phyloP scores from a whole-genome alignment of 2,888 invertebrate genomes.

The Nebria salina region DNA sequence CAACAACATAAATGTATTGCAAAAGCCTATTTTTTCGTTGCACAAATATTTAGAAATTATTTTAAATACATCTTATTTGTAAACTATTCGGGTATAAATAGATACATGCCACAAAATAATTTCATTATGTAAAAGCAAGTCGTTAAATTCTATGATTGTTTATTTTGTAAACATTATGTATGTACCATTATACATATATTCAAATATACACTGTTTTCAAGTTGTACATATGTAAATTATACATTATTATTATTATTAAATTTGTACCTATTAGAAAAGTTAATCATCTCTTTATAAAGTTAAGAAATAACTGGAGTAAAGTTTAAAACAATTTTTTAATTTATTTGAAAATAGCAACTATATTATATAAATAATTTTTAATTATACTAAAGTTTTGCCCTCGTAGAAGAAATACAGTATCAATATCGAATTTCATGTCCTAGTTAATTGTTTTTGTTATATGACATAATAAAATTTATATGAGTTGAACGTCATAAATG shows the following conservation, averaged over 20 bases:
- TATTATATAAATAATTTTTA: slow-evolving; percentile 4
- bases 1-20: too few species aligned
- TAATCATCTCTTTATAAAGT: background rate
- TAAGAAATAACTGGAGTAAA: slow-evolving; percentile 15
- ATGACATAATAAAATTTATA: background rate
- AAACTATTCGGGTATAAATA: too few species aligned
- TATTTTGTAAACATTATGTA: slow-evolving; percentile 37
- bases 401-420: slow-evolving; percentile 4
- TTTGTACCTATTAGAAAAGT: slow-evolving; percentile 35
- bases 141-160: slow-evolving; percentile 14
- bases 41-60: too few species aligned
- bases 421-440: background rate
- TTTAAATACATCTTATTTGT: too few species aligned
- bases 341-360: slow-evolving; percentile 5
- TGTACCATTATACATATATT: slow-evolving; percentile 9
- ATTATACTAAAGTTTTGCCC: background rate
- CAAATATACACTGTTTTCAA: slow-evolving; percentile 32
- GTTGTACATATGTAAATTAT: slow-evolving; percentile 46
- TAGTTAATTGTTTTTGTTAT: background rate
- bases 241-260: slow-evolving; percentile 27
- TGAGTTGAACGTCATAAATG: background rate
- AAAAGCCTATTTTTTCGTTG: too few species aligned
- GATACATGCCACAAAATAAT: too few species aligned
- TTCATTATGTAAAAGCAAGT: too few species aligned
- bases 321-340: slow-evolving; percentile 23